phyloP scores from a whole-genome alignment of 2,888 invertebrate species.

The Plebejus argus region DNA sequence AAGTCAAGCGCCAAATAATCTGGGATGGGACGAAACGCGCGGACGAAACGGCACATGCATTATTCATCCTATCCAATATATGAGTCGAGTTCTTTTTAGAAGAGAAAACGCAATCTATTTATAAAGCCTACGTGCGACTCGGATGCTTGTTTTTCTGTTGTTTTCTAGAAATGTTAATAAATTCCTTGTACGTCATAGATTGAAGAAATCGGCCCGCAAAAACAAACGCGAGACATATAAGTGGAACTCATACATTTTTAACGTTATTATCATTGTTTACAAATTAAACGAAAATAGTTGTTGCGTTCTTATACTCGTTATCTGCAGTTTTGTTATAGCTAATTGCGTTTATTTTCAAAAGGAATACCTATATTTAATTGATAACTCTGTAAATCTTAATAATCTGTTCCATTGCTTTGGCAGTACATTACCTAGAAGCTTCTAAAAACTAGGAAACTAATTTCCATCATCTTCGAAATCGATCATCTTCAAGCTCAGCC shows the following conservation, averaged over 20 bases:
- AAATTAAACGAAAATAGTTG: constrained; percentile 8
- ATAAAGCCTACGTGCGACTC: constrained; percentile 27
- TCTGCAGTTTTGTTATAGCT: neutral
- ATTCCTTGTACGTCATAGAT: constrained; percentile 19
- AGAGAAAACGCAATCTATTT: constrained; percentile 23
- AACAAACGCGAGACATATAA: neutral
- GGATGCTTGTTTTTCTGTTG: constrained; percentile 31
- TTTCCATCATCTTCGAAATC: neutral
- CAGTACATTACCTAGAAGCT: neutral
- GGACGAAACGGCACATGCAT: constrained; percentile 28
- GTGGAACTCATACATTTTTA: constrained; percentile 18
- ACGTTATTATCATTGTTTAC: constrained; percentile 21
- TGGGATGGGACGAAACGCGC: constrained; percentile 14
- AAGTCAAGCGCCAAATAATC: constrained; percentile 26
- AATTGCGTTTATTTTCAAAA: neutral
- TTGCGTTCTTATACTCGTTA: constrained; percentile 1
- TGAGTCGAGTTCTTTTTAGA: constrained; percentile 22
- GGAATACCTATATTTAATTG: neutral
- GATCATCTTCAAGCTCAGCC: neutral
- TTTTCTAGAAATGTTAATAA: constrained; percentile 25
- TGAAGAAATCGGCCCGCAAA: constrained; percentile 8
- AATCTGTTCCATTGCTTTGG: neutral
- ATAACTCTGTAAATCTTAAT: neutral
- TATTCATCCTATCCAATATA: constrained; percentile 27
- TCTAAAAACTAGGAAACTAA: neutral